A percentile compares a stretch with the other conserved stretches of the same genome.
Evolutionary conservation across 2,113 vertebrate species (phyloP).

Genomic region (Aix galericulata): DNA sequence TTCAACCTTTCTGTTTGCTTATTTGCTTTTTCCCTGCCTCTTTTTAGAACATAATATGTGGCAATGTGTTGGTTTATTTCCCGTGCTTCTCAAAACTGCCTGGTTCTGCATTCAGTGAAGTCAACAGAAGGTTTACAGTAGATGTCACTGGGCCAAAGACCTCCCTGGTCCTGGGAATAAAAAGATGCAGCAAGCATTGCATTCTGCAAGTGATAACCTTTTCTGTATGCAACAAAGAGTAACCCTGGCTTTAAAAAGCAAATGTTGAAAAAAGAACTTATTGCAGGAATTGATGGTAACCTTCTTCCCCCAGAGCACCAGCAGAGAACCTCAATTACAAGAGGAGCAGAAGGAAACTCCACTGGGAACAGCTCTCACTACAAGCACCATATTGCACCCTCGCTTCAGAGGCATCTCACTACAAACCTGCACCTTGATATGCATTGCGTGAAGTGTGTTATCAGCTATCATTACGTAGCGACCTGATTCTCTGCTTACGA

Average conservation of each 20-base stretch:
- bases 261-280: neutral
- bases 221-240: neutral
- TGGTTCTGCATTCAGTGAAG: neutral
- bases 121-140: neutral
- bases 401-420: neutral
- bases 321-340: neutral
- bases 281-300: rapidly evolving
- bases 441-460: rapidly evolving
- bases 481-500: neutral
- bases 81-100: neutral
- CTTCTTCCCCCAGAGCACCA: neutral
- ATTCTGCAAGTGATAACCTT: neutral
- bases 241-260: neutral
- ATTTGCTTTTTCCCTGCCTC: neutral
- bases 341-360: neutral
- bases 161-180: neutral
- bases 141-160: neutral
- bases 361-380: neutral
- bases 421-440: neutral
- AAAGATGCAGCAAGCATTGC: neutral
- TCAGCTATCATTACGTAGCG: neutral
- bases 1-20: neutral
- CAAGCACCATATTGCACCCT: neutral
- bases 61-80: neutral
- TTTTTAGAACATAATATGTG: neutral